Evolutionary conservation across 2,113 vertebrate species (phyloP).

Genomic region (Calidris pygmaea): DNA sequence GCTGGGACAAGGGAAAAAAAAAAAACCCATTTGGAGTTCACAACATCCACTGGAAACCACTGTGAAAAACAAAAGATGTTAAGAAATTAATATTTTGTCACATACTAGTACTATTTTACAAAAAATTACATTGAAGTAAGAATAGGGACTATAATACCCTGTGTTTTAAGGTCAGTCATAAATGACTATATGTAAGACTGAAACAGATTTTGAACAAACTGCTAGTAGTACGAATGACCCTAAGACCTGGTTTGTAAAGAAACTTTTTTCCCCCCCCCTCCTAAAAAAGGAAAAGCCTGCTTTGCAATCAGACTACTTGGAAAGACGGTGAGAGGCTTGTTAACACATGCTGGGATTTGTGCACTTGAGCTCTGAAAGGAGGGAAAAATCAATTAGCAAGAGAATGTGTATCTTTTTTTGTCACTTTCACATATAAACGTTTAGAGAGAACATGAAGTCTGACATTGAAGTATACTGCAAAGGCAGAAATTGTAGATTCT

Average conservation of each 20-base stretch:
- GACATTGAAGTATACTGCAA: neutral
- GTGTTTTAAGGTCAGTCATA: neutral
- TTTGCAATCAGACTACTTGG: neutral
- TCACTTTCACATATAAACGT: neutral
- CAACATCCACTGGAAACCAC: neutral
- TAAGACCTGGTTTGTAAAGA: neutral
- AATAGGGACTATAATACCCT: accelerated
- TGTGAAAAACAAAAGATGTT: neutral
- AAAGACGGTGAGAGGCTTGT: neutral
- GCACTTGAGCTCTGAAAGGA: neutral
- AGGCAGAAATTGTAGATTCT: neutral
- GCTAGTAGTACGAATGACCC: neutral
- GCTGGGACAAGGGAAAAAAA: neutral
- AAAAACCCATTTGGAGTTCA: neutral
- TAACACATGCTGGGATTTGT: neutral
- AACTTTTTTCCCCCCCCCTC: neutral
- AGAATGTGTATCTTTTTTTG: neutral
- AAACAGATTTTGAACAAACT: neutral
- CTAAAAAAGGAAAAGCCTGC: neutral
- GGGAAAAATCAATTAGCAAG: conserved; percentile 26
- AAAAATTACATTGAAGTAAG: neutral
- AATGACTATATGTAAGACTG: neutral
- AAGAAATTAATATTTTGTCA: neutral
- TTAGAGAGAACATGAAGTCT: conserved; percentile 26
- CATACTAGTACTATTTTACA: neutral